Base-by-base conservation (phyloP, 2,888 invertebrate species). In the Sphaerophoria taeniata region DNA sequence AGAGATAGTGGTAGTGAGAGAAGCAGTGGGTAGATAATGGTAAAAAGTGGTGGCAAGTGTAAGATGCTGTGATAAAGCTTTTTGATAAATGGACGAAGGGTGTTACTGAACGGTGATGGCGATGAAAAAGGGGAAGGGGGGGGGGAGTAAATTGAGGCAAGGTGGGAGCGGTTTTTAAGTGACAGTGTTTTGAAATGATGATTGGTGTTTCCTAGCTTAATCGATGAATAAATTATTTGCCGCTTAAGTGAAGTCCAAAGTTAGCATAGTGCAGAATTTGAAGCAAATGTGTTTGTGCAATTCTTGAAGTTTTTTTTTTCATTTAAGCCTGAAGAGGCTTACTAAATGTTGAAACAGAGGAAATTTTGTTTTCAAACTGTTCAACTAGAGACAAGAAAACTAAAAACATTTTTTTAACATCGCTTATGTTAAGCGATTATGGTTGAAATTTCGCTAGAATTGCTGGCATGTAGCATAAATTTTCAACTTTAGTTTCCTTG, bases 161-260 rank as follows among this genome's bases (percentile, higher is more conserved):
- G 69, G 36, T 43, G 16, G 45, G 6, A 58, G 43, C 51, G 24
- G 11, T 51, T 7, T 55, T 56, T 56, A 24, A 45, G 43, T 71
- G 76, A 67, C 55, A 45, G 56, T 70, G 33, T 70, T 16, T 70
- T 34, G 33, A 56, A 45, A 69, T 69, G 77, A 63, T 56, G 36
- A 24, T 79, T 51, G 61, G 69, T 69, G 51, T 49, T 31, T 70
- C 75, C 85, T 81, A 31, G 43, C 81, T 81, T 85, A 85, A 85
- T 85, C 85, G 85, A 85, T 85, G 85, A 85, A 85, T 85, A 85
- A 85, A 81, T 85, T 81, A 81, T 85, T 81, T 76, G 76, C 58
- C 77, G 70, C 76, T 85, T 81, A 85, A 65, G 63, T 69, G 76
- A 53, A 31, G 49, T 61, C 58, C 53, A 14, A 24, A 24, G 24